Base-by-base conservation (phyloP, 2,113 vertebrate species). In the Sinocyclocheilus anophthalmus region DNA sequence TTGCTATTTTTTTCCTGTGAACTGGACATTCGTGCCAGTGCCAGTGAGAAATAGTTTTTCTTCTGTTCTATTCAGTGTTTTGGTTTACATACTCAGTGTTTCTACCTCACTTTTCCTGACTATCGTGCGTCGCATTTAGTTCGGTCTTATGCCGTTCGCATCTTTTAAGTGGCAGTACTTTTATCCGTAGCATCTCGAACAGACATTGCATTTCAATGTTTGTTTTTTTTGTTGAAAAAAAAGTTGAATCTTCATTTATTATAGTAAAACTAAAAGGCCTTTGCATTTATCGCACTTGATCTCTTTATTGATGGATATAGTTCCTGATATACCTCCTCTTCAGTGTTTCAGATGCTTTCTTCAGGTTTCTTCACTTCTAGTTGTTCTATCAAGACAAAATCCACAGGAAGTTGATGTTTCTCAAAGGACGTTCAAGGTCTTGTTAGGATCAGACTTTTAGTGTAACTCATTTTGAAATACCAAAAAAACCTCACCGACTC, bases 41-140 rank as follows among this genome's bases (percentile, higher is more conserved):
- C 8, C 39, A 14, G 42, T 1, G 14, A 33, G 26, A 50, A 12
- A 13, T 57, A 2, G 30, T 48, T 78, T 55, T 53, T 33, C n/a
- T 53, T 85, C 75, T 33, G 18, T 79, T 77, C n/a, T 78, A 22
- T 85, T 85, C 69, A 73, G 50, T 81, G 80, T 86, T 84, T 59
- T 88, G 48, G 69, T 81, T 85, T 76, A 76, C 80, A 42, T 30
- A 11, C 33, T 48, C 1, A 14, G 83, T 84, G 45, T 83, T 76
- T 88, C 87, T 88, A 88, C 87, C 87, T 88, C 87, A 65, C 30
- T 16, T 79, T 30, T 65, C 45, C 63, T 78, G 13, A 12, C 75
- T 70, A 50, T n/a, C 7, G 37, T 57, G 63, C 26, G 18, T 65
- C 11, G 7, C 69, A 2, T 70, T 80, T 45, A n/a, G 26, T 50